Base-by-base conservation (phyloP, 2,888 invertebrate species). In the Anthrax anthrax region DNA sequence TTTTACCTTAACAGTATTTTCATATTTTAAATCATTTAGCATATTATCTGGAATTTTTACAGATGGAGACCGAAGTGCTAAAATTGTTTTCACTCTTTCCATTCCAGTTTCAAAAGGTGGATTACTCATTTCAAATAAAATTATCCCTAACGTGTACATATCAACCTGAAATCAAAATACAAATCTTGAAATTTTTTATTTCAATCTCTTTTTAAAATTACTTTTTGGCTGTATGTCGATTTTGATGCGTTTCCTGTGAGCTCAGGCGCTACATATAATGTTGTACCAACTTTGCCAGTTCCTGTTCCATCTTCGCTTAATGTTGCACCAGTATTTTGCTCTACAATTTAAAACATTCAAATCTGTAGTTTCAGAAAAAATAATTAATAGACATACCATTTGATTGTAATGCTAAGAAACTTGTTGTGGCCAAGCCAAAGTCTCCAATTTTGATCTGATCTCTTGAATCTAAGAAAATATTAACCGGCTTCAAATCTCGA, bases 391-490 rank as follows among this genome's bases (percentile, higher is more conserved):
- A 43, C 44, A 17, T 50, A 57, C 60, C 56, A 45, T 64, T 60
- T 10, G 61, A 51, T 51, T 67, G 67, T 14, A 67, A 49, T 1
- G 68, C 68, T 45, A 69, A 70, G 43, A 81, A 75, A 54, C 77
- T 81, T 1, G 85, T 87, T 0, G 92, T 95, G 0, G 97, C 96
- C 3, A 97, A 72, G 14, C 97, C 97, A 66, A 97, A 97, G 68
- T 97, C 97, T 13, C 96, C 97, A 53, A 97, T 97, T 73, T 97
- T 97, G 2, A 67, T 92, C 63, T 91, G 90, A 68, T 95, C 94
- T 55, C 87, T 84, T 2, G 81, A 84, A 62, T 95, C 95, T 62
- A 98, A 75, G 67, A 97, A 96, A 59, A 97, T 91, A 36, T 47
- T 47, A 36, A 44, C 41, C 5, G 47, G 43, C 10, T 48, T 45